Percentiles rank a stretch among this genome's conserved stretches.
These are phyloP conservation scores for Agonopterix alstromeriana DNA, from an alignment of 2,888 invertebrate genomes.

Conservation along the genomic window DNA sequence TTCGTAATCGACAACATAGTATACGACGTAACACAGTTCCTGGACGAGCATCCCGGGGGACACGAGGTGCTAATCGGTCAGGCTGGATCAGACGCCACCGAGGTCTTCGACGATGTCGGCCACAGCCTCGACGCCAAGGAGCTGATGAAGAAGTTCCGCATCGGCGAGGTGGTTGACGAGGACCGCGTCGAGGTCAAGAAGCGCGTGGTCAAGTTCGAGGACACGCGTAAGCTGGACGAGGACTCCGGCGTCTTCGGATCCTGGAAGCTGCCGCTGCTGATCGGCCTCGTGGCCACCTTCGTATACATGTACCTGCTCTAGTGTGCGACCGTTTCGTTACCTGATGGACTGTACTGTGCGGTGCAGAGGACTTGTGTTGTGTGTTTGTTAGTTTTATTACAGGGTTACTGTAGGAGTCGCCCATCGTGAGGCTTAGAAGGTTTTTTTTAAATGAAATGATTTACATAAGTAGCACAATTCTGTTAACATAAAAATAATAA, in stretches of 20 bases:
- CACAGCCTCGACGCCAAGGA: slow-evolving; percentile 97
- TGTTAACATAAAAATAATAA: too few relatives aligned
- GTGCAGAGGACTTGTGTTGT: too few relatives aligned
- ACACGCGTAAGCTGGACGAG: slow-evolving; percentile 14
- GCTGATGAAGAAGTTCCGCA: slow-evolving; percentile 90
- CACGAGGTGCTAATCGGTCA: slow-evolving; percentile 94
- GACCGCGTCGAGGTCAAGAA: slow-evolving; percentile 65
- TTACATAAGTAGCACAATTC: too few relatives aligned
- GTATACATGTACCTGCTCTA: slow-evolving; percentile 79
- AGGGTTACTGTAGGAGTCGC: too few relatives aligned
- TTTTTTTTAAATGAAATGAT: too few relatives aligned
- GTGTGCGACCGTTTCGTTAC: slow-evolving; percentile 2
- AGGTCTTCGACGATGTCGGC: slow-evolving; percentile 98
- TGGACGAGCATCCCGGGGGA: slow-evolving; percentile 93
- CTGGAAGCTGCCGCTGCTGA: slow-evolving; percentile 80
- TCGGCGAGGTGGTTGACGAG: slow-evolving; percentile 86
- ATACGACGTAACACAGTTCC: slow-evolving; percentile 53
- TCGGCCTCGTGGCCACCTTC: slow-evolving; percentile 79
- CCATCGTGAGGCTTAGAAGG: too few relatives aligned
- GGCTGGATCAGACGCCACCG: slow-evolving; percentile 92
- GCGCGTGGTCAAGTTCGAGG: slow-evolving; percentile 31
- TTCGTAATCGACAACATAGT: slow-evolving; percentile 60
- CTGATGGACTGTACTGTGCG: too few relatives aligned
- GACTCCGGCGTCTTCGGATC: slow-evolving; percentile 54
- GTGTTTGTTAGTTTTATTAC: too few relatives aligned